Conservation (phyloP, 2,797 vertebrate genomes). For the Ctenopoma multispine region DNA sequence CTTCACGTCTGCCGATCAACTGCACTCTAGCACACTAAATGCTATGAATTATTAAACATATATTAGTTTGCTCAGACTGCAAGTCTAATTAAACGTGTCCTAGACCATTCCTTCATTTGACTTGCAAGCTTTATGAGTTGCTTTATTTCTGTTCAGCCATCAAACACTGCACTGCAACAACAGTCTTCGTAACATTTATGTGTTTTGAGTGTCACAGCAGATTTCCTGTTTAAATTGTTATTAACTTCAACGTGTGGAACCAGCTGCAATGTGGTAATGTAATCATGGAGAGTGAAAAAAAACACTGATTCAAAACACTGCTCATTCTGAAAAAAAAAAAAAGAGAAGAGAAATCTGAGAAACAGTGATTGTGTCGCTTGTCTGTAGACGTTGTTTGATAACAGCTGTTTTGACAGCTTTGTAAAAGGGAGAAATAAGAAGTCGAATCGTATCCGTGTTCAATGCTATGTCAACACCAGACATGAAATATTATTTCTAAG, state of each 20-base stretch:
- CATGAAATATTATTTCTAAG: conserved; percentile 14
- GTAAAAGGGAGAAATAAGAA: conserved; percentile 5
- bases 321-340: conserved; percentile 30
- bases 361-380: conserved; percentile 27
- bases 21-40: conserved; percentile 55
- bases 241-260: conserved; percentile 36
- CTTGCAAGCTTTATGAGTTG: conserved; percentile 39
- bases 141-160: conserved; percentile 15
- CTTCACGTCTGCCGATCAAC: conserved; percentile 61
- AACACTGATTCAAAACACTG: conserved; percentile 32
- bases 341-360: conserved; percentile 24
- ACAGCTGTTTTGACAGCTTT: conserved; percentile 50
- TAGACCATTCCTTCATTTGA: conserved; percentile 61
- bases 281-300: conserved; percentile 41
- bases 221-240: conserved; percentile 16
- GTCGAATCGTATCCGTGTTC: conserved; percentile 12
- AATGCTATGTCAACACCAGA: conserved; percentile 20
- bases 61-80: conserved; percentile 63
- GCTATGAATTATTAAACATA: conserved; percentile 76
- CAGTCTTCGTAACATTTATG: conserved; percentile 6
- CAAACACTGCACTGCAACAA: not conserved
- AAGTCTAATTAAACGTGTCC: conserved; percentile 70
- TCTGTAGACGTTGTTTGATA: conserved; percentile 34
- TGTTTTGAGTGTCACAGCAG: not conserved
- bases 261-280: conserved; percentile 30